phyloP scores from a whole-genome alignment of 2,888 invertebrate species.

The Cerastoderma edule region DNA sequence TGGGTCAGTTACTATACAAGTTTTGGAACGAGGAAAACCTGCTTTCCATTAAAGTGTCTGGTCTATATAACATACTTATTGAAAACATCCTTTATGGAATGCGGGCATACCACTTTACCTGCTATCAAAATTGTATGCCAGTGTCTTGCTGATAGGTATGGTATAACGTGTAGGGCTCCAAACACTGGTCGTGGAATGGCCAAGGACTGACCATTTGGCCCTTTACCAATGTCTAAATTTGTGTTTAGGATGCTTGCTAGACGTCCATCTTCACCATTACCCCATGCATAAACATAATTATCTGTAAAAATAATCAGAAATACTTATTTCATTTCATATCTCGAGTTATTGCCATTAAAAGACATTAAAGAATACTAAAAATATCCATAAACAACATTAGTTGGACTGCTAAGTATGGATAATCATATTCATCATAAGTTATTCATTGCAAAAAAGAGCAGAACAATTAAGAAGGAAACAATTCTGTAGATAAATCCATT shows the following conservation, averaged over 20 bases:
- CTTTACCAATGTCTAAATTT: constrained; percentile 65
- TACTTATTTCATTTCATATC: no score
- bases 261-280: constrained; percentile 82
- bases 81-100: background rate
- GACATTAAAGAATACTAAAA: no score
- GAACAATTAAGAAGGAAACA: no score
- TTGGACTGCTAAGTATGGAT: no score
- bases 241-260: constrained; percentile 75
- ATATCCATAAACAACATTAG: no score
- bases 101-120: constrained; percentile 61
- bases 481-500: no score
- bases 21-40: background rate
- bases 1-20: background rate
- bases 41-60: background rate
- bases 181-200: constrained; percentile 81
- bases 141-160: constrained; percentile 76
- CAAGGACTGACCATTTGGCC: constrained; percentile 73
- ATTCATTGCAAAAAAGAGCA: no score
- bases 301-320: constrained; percentile 72
- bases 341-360: no score
- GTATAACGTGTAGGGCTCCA: constrained; percentile 81
- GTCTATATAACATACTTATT: background rate
- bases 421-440: no score
- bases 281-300: constrained; percentile 82
- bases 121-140: constrained; percentile 83